Percentiles rank a stretch among this genome's conserved stretches.
These are phyloP conservation scores for Cinara cedri DNA, from an alignment of 2,888 invertebrate species.

Conservation along the genomic window DNA sequence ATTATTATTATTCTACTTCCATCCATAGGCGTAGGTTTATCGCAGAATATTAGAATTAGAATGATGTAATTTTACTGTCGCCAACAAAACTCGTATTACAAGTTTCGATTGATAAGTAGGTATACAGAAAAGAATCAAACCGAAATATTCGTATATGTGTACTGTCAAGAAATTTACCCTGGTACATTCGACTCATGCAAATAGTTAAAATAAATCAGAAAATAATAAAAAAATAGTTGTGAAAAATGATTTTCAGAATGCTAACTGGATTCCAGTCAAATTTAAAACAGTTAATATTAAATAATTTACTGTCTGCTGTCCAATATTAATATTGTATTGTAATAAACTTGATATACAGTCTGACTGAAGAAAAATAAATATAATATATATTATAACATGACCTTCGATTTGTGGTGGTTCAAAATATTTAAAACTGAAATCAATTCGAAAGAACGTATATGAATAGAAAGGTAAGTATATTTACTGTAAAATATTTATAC, in stretches of 20 bases:
- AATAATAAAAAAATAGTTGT: not conserved
- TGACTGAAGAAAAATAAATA: no score
- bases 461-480: no score
- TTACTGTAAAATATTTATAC: no score
- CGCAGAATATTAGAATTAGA: slow-evolving; percentile 30
- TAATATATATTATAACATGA: not conserved
- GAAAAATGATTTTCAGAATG: not conserved
- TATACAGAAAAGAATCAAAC: slow-evolving; percentile 9
- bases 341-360: no score
- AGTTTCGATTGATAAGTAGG: slow-evolving; percentile 37
- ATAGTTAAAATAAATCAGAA: no score
- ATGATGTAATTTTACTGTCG: slow-evolving; percentile 35
- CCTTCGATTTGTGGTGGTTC: no score
- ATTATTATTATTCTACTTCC: slow-evolving; percentile 11
- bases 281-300: not conserved
- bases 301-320: no score
- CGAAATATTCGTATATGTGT: not conserved
- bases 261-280: no score
- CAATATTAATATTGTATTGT: no score
- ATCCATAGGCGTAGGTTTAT: not conserved
- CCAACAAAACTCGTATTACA: slow-evolving; percentile 45
- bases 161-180: not conserved
- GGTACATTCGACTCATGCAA: not conserved
- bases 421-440: no score
- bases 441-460: no score